Evolutionary conservation across 2,113 vertebrate species (phyloP), one percentile per base, ranked within the genome.

Genomic region (Tetrao urogallus): DNA sequence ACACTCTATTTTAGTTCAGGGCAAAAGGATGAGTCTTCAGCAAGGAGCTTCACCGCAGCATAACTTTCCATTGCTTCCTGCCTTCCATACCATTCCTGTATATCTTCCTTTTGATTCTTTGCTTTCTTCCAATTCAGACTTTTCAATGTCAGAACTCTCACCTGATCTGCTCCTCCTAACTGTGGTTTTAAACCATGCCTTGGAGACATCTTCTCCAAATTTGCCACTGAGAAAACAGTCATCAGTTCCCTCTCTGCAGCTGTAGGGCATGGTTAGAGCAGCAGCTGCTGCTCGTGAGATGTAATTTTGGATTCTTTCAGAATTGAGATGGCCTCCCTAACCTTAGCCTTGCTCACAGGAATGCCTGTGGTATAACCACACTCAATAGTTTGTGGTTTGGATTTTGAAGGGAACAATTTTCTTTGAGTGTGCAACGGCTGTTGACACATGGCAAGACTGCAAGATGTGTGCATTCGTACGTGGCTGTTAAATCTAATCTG

Each of bases 241-340:
- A 16, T 72, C 1, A 1, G 54, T 22, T 70, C 73, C 43, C 14
- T 19, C 24, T 84, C 58, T n/a, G 7, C 43, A 89, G 61, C 58
- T 87, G 0, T 40, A 73, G 73, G 36, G 69, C 47, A 27, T 9
- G 61, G 71, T 34, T 72, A 60, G 50, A 76, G 65, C 45, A 74
- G 60, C 72, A 89, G 60, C 64, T 91, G 52, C 61, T 56, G 24
- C 66, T 73, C 2, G 1, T 3, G 72, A 86, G 76, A 86, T 69
- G 17, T 4, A 81, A 88, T 88, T 96, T 88, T 20, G 57, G 79
- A 65, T 96, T 64, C 34, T 88, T 94, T 83, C 50, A 64, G 91
- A 56, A 40, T 36, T 88, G 89, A 96, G 13, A 50, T 74, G 78
- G 67, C 86, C 73, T 83, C 32, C 80, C 43, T 88, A 83, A 86